Evolutionary conservation across 2,113 vertebrate species (phyloP).

Genomic region (Centropristis striata): DNA sequence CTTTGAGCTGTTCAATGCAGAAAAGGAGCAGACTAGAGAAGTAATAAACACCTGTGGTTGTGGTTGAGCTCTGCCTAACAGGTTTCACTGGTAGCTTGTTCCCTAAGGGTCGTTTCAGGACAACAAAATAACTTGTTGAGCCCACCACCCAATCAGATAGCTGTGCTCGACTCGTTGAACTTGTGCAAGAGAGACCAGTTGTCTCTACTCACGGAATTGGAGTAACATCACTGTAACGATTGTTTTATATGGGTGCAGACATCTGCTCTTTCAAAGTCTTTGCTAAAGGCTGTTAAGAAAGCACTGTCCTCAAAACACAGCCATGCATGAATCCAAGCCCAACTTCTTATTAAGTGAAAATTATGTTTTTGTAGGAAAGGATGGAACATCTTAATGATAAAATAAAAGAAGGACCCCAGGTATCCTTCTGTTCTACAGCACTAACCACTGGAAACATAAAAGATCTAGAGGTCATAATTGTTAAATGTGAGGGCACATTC

Average conservation of each 20-base stretch:
- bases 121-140: background rate
- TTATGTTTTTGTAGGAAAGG: background rate
- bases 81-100: background rate
- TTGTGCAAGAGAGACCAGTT: background rate
- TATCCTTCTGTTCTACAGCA: background rate
- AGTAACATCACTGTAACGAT: background rate
- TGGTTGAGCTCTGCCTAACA: background rate
- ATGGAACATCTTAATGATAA: background rate
- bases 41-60: background rate
- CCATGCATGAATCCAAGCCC: background rate
- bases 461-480: background rate
- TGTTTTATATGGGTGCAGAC: slow-evolving; percentile 1
- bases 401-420: background rate
- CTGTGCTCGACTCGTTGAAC: background rate
- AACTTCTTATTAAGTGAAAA: background rate
- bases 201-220: background rate
- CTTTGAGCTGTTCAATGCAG: background rate
- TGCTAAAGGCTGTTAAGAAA: background rate
- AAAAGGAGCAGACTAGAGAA: background rate
- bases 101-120: background rate
- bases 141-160: background rate
- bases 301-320: background rate
- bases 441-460: background rate
- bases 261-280: background rate
- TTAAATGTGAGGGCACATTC: background rate